Evolutionary conservation across 2,888 invertebrate genomes (phyloP), one percentile per base, ranked within the genome.

Genomic region (Acanthococcus lagerstroemiae): DNA sequence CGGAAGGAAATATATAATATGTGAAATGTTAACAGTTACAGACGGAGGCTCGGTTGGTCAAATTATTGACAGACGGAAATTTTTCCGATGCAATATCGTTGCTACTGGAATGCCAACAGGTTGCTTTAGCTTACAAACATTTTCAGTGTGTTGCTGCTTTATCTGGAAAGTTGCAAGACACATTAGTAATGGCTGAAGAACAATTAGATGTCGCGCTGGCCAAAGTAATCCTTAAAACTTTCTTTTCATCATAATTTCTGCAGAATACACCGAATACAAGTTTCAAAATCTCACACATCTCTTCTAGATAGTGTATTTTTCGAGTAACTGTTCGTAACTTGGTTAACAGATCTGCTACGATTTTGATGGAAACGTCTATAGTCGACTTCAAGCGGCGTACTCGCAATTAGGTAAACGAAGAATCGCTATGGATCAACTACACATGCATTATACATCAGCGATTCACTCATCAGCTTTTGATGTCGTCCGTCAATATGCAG

Each of bases 401-500:
- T 83, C 84, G 45, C 79, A 95, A 22, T 77, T 97, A 3, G 94
- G 93, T 1, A 96, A 96, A 77, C 90, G 90, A 0, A 86, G 94
- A 77, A 86, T 88, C 2, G 92, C 94, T 0, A 89, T 95, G 84
- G 95, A 96, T 76, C 94, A 95, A 75, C 77, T 96, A 9, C 91
- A 93, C 71, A 94, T 96, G 84, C 94, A 95, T 75, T 95, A 92
- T 73, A 89, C 93, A 0, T 92, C 92, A 46, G 90, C 93, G 0
- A 90, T 96, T 17, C 95, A 90, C 71, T 88, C 87, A 69, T 83
- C 86, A 0, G 86, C 91, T 0, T 82, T 83, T 24, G 80, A 80
- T 52, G 81, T 83, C 0, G 77, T 85, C 0, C 81, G 80, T 68
- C 79, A 79, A 1, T 82, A 82, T 72, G 80, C 74, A 2, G 78